Evolutionary conservation across 2,113 vertebrate genomes (phyloP).

Genomic region (Barbus barbus): DNA sequence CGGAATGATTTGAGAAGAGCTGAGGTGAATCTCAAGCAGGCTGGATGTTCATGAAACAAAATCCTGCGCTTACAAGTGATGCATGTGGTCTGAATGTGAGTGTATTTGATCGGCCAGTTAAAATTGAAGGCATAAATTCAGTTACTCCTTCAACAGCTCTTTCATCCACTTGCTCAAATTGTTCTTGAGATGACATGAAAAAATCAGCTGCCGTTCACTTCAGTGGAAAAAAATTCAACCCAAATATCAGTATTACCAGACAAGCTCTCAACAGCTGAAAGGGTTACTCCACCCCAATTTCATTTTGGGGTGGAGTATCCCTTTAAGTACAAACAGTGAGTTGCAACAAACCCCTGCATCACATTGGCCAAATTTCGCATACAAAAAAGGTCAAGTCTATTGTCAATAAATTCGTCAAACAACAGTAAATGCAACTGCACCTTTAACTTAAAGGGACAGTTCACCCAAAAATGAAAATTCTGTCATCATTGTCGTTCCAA

Average conservation of each 20-base stretch:
- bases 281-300: no score
- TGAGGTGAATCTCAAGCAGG: not conserved
- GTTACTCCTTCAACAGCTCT: not conserved
- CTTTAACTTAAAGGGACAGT: not conserved
- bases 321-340: no score
- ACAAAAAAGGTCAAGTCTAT: no score
- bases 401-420: no score
- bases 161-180: not conserved
- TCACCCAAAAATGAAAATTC: not conserved
- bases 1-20: not conserved
- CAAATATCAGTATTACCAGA: not conserved
- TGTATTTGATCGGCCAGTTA: constrained; percentile 5
- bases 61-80: not conserved
- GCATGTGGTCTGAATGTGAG: not conserved
- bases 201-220: not conserved
- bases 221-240: not conserved
- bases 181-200: not conserved
- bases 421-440: no score
- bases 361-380: no score
- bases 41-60: not conserved
- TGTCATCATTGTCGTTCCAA: not conserved
- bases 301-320: no score
- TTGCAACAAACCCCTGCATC: no score
- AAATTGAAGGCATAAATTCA: not conserved
- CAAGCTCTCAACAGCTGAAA: no score